Evolutionary conservation across 2,797 vertebrate species (phyloP), one percentile per base, ranked within the genome.

Genomic region (Chaetophractus vellerosus): DNA sequence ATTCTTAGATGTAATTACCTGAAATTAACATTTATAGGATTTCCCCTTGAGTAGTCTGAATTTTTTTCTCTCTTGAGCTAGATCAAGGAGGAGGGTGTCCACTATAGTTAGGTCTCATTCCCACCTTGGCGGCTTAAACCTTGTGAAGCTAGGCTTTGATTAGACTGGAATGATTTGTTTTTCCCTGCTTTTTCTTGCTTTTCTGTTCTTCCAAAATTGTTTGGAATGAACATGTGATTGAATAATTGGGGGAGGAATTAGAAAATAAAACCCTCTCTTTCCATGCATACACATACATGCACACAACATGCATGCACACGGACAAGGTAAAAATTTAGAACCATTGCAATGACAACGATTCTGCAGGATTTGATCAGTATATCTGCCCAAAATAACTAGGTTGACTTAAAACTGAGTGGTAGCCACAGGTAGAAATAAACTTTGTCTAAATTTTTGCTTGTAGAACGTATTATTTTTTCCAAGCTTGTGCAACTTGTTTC

Each of bases 131-230:
- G 16, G 1, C 23, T 88, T 36, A 52, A 57, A 59, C 7, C 18
- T 72, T 87, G 48, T 41, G 36, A 80, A 92, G 31, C 28, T 85
- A 8, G 59, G 64, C 21, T 69, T 89, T 28, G 9, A 28, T 75
- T 84, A 69, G 18, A 75, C 9, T 38, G 26, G 57, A 63, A 33
- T 45, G 18, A 75, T 41, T 69, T 83, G 14, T 74, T 76, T 82
- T 91, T 61, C 36, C 31, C 81, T 91, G 63, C 3, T 26, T 95
- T 86, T 69, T 41, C 38, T 41, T 95, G 7, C 6, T 52, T 87
- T 45, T 96, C 48, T 84, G 11, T 87, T 57, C 90, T 93, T 89
- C 23, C 6, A 63, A 72, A 16, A 55, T 61, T 82, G 71, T 82
- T 36, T 50, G 24, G 1, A 79, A 57, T 45, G 79, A 72, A 64